Evolutionary conservation across 2,113 vertebrate genomes (phyloP), one percentile per base, ranked within the genome.

Genomic region (Morone saxatilis): DNA sequence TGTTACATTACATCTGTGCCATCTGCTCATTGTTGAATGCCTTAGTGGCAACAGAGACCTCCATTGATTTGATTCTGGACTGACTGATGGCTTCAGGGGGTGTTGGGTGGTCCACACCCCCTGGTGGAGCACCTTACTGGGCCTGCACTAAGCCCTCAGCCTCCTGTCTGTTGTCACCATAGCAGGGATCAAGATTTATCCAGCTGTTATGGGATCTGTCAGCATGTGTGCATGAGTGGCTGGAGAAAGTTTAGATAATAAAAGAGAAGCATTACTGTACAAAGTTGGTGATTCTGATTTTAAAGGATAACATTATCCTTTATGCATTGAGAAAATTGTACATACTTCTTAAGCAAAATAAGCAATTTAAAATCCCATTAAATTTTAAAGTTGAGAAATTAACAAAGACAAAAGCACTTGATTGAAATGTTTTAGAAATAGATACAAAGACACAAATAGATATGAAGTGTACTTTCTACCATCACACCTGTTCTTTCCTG

Each of bases 141-240:
- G 81, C 19, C 75, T 6, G 8, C 66, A 62, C 12, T 76, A 79
- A 90, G 57, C 71, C 81, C 47, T n/a, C 45, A 61, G 53, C 51
- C 76, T 74, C 86, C 38, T 7, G 43, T 59, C 65, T 83, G 72
- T 78, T 68, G 67, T 88, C 88, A 85, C 69, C 71, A 61, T 78
- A 79, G 71, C 61, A 77, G 54, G 70, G 71, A 25, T 62, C 51
- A 43, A 83, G 75, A 87, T 91, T 93, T 92, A 86, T 82, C 80
- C 91, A 94, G 93, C 91, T 93, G 93, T 92, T 91, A 31, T 74
- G 17, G 54, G 77, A 86, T 88, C 79, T 84, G 59, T 31, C 31
- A 3, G 31, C 31, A 31, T 81, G 60, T 19, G 56, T 71, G 51
- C 9, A 38, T 41, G 38, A 25, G n/a, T 65, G 22, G 66, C 20